phyloP scores from a whole-genome alignment of 2,888 invertebrate genomes.

The Stenotaenia linearis region DNA sequence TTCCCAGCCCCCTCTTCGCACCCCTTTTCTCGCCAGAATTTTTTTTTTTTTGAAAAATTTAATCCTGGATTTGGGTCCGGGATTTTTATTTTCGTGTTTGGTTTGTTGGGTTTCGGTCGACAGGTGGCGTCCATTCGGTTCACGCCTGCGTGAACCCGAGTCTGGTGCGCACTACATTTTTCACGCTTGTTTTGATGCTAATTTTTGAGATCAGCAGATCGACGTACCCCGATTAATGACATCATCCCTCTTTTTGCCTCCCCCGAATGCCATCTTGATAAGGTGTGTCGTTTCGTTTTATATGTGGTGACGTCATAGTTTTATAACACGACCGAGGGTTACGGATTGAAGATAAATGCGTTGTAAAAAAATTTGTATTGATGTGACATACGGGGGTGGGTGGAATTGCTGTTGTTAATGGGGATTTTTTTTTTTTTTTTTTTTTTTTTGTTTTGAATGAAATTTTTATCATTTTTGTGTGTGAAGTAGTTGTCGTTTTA shows the following conservation, averaged over 20 bases:
- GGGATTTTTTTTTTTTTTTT: background rate
- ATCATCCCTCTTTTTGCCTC: background rate
- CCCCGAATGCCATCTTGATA: background rate
- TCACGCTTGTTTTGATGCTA: constrained; percentile 4
- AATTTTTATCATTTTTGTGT: background rate
- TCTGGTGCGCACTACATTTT: background rate
- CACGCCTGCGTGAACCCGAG: background rate
- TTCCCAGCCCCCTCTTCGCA: background rate
- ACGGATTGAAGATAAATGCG: background rate
- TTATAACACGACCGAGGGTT: background rate
- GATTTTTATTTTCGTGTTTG: background rate
- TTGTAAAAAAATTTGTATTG: background rate
- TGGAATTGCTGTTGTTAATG: background rate
- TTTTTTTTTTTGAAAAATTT: background rate
- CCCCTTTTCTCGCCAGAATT: background rate
- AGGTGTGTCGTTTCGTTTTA: background rate
- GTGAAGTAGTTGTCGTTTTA: no score
- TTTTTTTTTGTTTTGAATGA: no score
- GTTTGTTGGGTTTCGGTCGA: background rate
- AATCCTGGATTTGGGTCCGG: background rate
- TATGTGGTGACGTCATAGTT: background rate
- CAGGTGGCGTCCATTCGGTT: background rate
- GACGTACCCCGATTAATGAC: background rate
- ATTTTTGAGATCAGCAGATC: background rate
- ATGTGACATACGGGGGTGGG: background rate